Evolutionary conservation across 2,888 invertebrate species (phyloP).

Genomic region (Pegoplata infirma): DNA sequence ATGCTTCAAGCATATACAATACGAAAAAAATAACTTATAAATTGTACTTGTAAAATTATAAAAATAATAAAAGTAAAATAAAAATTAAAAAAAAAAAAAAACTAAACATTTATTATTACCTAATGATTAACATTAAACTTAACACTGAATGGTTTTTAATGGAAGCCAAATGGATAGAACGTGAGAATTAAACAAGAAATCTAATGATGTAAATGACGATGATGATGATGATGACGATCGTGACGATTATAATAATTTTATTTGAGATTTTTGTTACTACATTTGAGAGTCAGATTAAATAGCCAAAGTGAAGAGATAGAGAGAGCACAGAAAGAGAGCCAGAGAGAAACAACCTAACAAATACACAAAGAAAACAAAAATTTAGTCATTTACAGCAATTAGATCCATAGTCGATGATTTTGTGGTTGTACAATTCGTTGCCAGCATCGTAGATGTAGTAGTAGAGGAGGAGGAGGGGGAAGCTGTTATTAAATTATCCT

Average conservation of each 20-base stretch:
- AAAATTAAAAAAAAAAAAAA: slow-evolving; percentile 30
- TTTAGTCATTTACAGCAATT: slow-evolving; percentile 71
- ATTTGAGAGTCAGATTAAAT: background rate
- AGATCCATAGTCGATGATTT: slow-evolving; percentile 67
- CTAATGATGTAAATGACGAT: slow-evolving; percentile 1
- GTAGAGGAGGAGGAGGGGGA: slow-evolving; percentile 18
- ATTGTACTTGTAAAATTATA: slow-evolving; percentile 42
- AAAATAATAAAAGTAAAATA: slow-evolving; percentile 38
- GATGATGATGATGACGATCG: slow-evolving; percentile 15
- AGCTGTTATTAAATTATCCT: slow-evolving; percentile 24
- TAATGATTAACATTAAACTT: slow-evolving; percentile 51
- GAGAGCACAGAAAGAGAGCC: background rate
- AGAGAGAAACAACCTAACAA: slow-evolving; percentile 3
- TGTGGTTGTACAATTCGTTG: slow-evolving; percentile 43
- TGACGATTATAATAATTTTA: background rate
- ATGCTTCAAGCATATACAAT: slow-evolving; percentile 56
- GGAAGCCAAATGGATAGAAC: slow-evolving; percentile 59
- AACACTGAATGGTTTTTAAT: slow-evolving; percentile 54
- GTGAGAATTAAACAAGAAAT: slow-evolving; percentile 33
- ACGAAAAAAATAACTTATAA: slow-evolving; percentile 17
- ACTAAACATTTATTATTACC: slow-evolving; percentile 59
- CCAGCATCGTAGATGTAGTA: slow-evolving; percentile 48
- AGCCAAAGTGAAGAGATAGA: background rate
- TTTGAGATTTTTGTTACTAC: slow-evolving; percentile 42
- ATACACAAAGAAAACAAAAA: background rate